Evolutionary conservation across 2,797 vertebrate species (phyloP), one percentile per base, ranked within the genome.

Genomic region (Lepus townsendii): DNA sequence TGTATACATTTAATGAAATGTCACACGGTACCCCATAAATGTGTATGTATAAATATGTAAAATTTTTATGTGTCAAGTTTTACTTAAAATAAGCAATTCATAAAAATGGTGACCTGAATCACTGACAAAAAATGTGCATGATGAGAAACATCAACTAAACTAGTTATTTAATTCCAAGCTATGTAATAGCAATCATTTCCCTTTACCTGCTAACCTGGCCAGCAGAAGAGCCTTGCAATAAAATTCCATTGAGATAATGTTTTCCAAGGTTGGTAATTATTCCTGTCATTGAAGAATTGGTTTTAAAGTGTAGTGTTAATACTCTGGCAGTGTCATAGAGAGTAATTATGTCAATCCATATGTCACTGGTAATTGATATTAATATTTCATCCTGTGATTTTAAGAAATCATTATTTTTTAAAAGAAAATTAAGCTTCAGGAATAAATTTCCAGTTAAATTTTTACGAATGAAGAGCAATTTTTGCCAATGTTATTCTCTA

Each of bases 311-410:
- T 13, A 32, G 2, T 30, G 54, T 76, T 85, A 69, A 38, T 27
- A 57, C n/a, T 50, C 32, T 35, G 27, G 35, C 65, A 80, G 42
- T 42, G 22, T 32, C 22, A 35, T 38, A 38, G 47, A 92, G 17
- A 71, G n/a, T 63, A 83, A 88, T 62, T 90, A 94, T 82, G 69
- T 30, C 38, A 91, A 54, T 65, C 20, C 35, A 72, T 10, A 47
- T 60, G 22, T 26, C 95, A 50, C 0, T 75, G 30, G 50, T 38
- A 35, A 79, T 93, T 95, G 88, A 72, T 30, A 92, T 27, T 82
- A 91, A 88, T 80, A n/a, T 13, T 97, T 94, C 68, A 91, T 83
- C 78, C 32, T 52, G 4, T 63, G 32, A 17, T 78, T 97, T 92
- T 76, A 93, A 62, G n/a, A 93, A 96, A 85, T 2, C 35, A 69